phyloP scores from a whole-genome alignment of 2,113 vertebrate genomes.

The Salvator merianae region DNA sequence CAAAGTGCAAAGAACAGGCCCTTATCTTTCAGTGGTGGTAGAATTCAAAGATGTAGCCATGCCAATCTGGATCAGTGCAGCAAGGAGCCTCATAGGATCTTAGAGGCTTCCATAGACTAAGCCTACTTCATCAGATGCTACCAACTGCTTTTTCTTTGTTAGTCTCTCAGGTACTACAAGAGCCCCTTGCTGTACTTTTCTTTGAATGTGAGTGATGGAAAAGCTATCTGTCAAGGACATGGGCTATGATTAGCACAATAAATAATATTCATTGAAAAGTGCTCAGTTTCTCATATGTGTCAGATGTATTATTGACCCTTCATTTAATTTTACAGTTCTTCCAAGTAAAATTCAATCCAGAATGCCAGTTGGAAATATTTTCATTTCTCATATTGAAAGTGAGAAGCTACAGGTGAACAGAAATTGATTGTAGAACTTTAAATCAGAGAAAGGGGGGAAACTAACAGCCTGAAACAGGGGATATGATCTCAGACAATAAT shows the following conservation, averaged over 20 bases:
- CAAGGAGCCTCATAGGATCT: no score
- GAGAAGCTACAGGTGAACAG: background rate
- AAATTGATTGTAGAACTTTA: background rate
- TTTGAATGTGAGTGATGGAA: background rate
- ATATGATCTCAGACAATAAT: background rate
- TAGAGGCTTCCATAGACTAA: no score
- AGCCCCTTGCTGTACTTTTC: background rate
- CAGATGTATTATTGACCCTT: background rate
- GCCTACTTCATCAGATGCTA: no score
- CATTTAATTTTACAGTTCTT: slow-evolving; percentile 2
- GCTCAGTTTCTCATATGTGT: background rate
- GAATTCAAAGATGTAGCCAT: no score
- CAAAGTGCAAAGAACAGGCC: no score
- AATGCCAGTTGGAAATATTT: background rate
- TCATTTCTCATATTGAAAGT: background rate
- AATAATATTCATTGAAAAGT: background rate
- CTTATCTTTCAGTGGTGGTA: no score
- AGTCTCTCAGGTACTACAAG: no score
- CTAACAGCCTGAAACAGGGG: background rate
- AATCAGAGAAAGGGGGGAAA: background rate
- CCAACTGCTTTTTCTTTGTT: no score
- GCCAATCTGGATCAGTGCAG: no score
- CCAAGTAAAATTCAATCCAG: background rate
- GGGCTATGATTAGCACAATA: background rate
- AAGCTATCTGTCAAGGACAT: background rate